Evolutionary conservation across 1,140 invertebrate species (phyloP), one percentile per base, ranked within the genome.

Genomic region (Halictus rubicundus): DNA sequence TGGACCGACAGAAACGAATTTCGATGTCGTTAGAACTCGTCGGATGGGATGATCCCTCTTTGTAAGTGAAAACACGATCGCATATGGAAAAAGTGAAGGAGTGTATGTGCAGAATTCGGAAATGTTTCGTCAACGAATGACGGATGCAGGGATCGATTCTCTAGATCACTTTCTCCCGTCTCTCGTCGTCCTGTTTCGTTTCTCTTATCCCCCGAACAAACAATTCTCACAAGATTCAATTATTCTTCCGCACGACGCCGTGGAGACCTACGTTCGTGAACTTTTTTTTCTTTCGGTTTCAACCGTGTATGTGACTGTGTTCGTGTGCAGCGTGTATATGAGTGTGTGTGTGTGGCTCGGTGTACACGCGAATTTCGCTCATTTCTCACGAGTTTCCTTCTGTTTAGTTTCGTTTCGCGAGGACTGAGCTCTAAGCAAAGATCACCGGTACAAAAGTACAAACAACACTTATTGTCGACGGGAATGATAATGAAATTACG

Each of bases 381-480:
- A 19, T 68, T 57, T 21, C 16, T 37, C 4, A 12, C 14, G 16
- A n/a, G n/a, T 59, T 52, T 27, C 5, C 16, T 14, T 77, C 14
- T 21, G 39, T 19, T 10, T 5, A 32, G 25, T 32, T 25, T 74
- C 37, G 25, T 32, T 25, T 68, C 66, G 46, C 19, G 14, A 70
- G 37, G 32, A 85, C 66, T 37, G 59, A 78, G 85, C 68, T n/a
- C n/a, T 85, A 87, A 89, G 72, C 77, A 86, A 89, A 87, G 84
- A 61, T 88, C 68, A 83, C 54, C 75, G 69, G 73, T 90, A 90
- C 78, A 89, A 89, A 90, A 88, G 82, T 90, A 90, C 80, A 90
- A 89, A 90, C 63, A 84, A 90, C 66, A 63, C 82, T 91, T 90
- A 91, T 91, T 91, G 89, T 90, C 88, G 68, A 87, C 86, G 77